Evolutionary conservation across 2,113 vertebrate genomes (phyloP).

Genomic region (Morone saxatilis): DNA sequence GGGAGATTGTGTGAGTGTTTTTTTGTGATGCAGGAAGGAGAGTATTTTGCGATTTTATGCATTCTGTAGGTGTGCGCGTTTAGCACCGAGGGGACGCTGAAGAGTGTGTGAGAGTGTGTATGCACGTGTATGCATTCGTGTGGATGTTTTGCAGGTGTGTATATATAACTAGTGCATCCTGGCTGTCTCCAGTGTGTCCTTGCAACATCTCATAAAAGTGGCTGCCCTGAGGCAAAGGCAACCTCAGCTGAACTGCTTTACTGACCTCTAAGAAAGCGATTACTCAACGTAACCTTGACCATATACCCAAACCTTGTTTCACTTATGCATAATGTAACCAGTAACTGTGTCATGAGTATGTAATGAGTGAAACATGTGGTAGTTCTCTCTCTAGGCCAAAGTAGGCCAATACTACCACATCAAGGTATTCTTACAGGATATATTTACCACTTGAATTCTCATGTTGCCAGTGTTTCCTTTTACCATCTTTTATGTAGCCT

Average conservation of each 20-base stretch:
- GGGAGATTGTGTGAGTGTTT: slow-evolving; percentile 31
- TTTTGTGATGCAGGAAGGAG: slow-evolving; percentile 34
- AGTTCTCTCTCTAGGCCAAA: background rate
- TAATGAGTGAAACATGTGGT: too few species aligned
- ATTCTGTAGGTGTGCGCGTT: slow-evolving; percentile 59
- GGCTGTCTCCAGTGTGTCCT: slow-evolving; percentile 22
- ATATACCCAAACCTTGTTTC: slow-evolving; percentile 16
- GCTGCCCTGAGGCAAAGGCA: slow-evolving; percentile 36
- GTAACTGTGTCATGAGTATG: too few species aligned
- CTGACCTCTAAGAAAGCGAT: slow-evolving; percentile 12
- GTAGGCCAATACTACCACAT: too few species aligned
- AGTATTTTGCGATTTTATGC: slow-evolving; percentile 53
- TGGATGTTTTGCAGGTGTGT: slow-evolving; percentile 33
- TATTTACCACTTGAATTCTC: too few species aligned
- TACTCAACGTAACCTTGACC: slow-evolving; percentile 39
- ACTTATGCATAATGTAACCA: background rate
- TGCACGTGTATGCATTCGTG: slow-evolving; percentile 4
- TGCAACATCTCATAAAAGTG: background rate
- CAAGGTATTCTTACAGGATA: background rate
- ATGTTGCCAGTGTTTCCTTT: background rate
- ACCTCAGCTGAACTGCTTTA: slow-evolving; percentile 19
- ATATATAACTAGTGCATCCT: background rate
- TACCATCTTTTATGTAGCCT: too few species aligned
- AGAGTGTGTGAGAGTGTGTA: slow-evolving; percentile 32
- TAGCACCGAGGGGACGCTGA: slow-evolving; percentile 13